These are phyloP conservation scores for Enteromius afrohamiltoni DNA, from an alignment of 2,797 vertebrate species.

Conservation along the genomic window DNA sequence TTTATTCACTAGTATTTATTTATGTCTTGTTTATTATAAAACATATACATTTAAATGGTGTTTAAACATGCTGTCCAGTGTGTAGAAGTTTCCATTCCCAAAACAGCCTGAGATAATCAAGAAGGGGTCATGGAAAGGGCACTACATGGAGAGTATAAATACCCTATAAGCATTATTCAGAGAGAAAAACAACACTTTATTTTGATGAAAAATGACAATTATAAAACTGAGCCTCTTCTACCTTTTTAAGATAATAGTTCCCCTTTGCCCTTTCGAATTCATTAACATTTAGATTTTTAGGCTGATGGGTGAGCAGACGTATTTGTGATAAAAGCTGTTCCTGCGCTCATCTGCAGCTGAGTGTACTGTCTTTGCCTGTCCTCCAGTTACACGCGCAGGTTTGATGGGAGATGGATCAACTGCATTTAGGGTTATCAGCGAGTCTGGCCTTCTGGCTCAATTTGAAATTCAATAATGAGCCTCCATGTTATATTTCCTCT, in stretches of 20 bases:
- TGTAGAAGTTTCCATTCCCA: background rate
- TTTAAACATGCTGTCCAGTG: background rate
- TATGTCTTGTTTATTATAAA: background rate
- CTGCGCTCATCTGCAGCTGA: background rate
- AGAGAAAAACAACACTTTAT: constrained; percentile 10
- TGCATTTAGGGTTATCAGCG: constrained; percentile 70
- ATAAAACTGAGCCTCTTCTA: background rate
- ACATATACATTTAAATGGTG: background rate
- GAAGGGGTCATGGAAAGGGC: background rate
- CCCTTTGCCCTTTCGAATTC: constrained; percentile 17
- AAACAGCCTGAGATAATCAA: background rate
- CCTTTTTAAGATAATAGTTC: constrained; percentile 15
- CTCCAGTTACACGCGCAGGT: constrained; percentile 31
- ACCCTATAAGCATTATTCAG: background rate
- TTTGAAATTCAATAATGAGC: constrained; percentile 66
- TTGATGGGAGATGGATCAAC: constrained; percentile 48
- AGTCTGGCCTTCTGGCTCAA: constrained; percentile 53
- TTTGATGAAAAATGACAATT: background rate
- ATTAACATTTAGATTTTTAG: background rate
- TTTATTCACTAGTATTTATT: background rate
- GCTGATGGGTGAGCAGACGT: background rate
- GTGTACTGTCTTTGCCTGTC: background rate
- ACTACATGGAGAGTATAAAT: background rate
- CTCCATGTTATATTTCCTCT: constrained; percentile 52
- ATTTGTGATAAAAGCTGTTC: background rate